Base-by-base conservation (phyloP, 2,888 invertebrate genomes). In the Euplagia quadripunctaria region DNA sequence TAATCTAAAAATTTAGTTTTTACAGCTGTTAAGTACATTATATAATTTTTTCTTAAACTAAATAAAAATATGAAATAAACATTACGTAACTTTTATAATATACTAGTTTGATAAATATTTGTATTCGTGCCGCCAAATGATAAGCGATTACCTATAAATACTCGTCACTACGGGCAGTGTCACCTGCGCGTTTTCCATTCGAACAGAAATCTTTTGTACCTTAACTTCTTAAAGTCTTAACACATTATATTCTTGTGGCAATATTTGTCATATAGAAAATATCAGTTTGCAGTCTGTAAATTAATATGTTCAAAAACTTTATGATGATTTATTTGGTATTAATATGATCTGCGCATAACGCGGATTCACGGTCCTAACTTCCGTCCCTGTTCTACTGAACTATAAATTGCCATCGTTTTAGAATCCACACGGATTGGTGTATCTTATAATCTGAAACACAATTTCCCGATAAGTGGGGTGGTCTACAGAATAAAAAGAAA, bases 381-480 rank as follows among this genome's bases (percentile, higher is more conserved):
- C 78, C 74, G 64, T 72, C 52, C 68, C 71, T 17, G 64, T 68
- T 66, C 70, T 71, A 70, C 77, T 31, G 65, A 84, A 85, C 85
- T 85, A 84, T 84, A 84, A 84, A 84, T 84, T 84, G 85, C 76
- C 83, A 85, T 84, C 84, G 78, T 84, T 84, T 81, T 84, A 76
- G 77, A 79, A 85, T 85, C 72, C 80, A 84, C 83, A 84, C 83
- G 83, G 71, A 82, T 78, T 72, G 75, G 65, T 74, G 67, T 75
- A 74, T 78, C 82, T 84, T 85, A 68, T 78, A 71, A 71, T 71
- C n/a, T 5, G n/a, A 55, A 20, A 43, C 31, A 31, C 11, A 43
- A n/a, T 46, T 17, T 14, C 20, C 20, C 16, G 12, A 17, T 12
- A 6, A 20, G 20, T 49, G 12, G 42, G 11, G 4, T 31, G 14